These are phyloP conservation scores for Brienomyrus longianalis DNA, from an alignment of 2,113 vertebrate genomes.

Conservation along the genomic window DNA sequence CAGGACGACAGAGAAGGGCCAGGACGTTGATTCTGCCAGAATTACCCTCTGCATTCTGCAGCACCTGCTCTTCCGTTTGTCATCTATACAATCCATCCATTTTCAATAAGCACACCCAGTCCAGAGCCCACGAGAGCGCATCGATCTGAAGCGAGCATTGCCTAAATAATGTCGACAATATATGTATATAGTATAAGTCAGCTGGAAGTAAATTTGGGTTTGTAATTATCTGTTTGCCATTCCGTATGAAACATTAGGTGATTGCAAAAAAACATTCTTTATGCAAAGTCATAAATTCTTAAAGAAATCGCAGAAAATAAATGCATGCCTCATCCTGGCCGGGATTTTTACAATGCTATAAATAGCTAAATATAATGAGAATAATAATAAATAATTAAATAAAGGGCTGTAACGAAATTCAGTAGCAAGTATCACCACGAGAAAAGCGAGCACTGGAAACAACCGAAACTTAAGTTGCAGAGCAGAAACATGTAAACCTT, in stretches of 20 bases:
- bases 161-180: neutral
- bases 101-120: neutral
- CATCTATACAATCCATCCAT: neutral
- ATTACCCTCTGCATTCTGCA: neutral
- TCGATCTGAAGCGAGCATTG: neutral
- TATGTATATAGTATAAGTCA: neutral
- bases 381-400: neutral
- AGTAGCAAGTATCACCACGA: neutral
- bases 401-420: slow-evolving; percentile 1
- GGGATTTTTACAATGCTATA: neutral
- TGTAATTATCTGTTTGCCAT: neutral
- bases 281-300: neutral
- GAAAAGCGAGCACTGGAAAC: neutral
- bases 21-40: neutral
- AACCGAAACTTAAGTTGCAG: neutral
- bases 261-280: neutral
- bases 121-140: neutral
- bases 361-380: neutral
- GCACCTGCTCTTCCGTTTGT: neutral
- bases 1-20: neutral
- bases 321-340: neutral
- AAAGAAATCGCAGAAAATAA: neutral
- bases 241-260: too few relatives aligned
- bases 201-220: neutral
- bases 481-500: slow-evolving; percentile 1